phyloP scores from a whole-genome alignment of 2,888 invertebrate species.

The Meta bourneti region DNA sequence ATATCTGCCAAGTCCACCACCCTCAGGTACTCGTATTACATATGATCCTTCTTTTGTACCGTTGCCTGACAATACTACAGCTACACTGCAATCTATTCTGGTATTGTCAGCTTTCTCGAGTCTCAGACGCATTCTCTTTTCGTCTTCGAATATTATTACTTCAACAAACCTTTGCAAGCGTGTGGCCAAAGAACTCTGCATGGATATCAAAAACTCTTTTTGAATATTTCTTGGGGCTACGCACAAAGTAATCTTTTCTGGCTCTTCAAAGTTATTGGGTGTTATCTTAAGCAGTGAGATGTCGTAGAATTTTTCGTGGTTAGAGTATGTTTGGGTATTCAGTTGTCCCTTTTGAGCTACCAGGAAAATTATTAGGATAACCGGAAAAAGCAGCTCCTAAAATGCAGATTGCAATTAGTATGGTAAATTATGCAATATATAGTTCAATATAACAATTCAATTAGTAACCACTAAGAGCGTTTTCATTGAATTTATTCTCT shows the following conservation, averaged over 20 bases:
- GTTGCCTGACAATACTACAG: neutral
- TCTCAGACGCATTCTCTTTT: neutral
- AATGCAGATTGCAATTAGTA: neutral
- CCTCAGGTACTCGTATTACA: neutral
- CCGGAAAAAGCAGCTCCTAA: conserved; percentile 1
- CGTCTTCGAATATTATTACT: neutral
- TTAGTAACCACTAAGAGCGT: too few relatives aligned
- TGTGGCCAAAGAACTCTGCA: neutral
- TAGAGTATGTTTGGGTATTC: neutral
- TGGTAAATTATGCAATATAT: too few relatives aligned
- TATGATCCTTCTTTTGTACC: neutral
- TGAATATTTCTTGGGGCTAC: neutral
- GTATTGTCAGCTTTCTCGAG: neutral
- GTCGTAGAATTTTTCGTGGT: neutral
- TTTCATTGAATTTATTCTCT: too few relatives aligned
- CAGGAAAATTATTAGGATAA: neutral
- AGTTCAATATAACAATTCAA: too few relatives aligned
- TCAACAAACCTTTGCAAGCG: neutral
- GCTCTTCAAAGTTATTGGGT: neutral
- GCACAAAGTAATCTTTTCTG: neutral
- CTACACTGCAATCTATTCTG: neutral
- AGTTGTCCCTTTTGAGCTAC: neutral
- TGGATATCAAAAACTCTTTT: neutral
- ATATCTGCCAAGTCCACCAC: neutral
- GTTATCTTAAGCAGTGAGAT: neutral